Evolutionary conservation across 1,140 invertebrate species (phyloP).

Genomic region (Contarinia nasturtii): DNA sequence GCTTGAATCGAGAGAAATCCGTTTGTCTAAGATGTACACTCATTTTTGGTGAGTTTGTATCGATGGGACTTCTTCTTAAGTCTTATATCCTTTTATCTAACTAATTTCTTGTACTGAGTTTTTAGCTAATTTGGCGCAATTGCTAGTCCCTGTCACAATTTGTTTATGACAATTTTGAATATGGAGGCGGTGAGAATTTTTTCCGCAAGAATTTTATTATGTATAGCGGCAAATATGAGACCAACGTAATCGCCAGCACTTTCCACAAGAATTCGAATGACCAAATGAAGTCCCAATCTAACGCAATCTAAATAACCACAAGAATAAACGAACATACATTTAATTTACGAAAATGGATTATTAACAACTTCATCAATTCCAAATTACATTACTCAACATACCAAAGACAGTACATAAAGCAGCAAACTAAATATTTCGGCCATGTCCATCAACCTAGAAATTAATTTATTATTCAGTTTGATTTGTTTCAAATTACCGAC

Average conservation of each 20-base stretch:
- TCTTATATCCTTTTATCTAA: too few species aligned
- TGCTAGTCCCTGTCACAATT: background rate
- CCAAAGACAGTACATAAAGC: slow-evolving; percentile 71
- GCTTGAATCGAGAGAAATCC: too few species aligned
- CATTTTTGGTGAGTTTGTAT: too few species aligned
- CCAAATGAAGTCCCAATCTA: slow-evolving; percentile 86
- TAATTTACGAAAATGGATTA: background rate
- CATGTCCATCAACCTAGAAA: slow-evolving; percentile 69
- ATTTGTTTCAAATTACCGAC: background rate
- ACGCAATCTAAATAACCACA: slow-evolving; percentile 43
- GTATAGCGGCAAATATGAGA: slow-evolving; percentile 92
- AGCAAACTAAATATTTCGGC: slow-evolving; percentile 80
- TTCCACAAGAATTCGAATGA: slow-evolving; percentile 93
- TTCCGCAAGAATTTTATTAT: slow-evolving; percentile 87
- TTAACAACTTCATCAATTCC: background rate
- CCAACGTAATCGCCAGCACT: slow-evolving; percentile 79
- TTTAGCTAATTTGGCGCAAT: too few species aligned
- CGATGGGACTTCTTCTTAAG: too few species aligned
- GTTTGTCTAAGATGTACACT: too few species aligned
- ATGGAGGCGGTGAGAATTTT: slow-evolving; percentile 67
- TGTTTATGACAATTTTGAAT: slow-evolving; percentile 20
- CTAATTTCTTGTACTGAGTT: too few species aligned
- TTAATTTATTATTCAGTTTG: background rate
- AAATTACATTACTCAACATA: slow-evolving; percentile 36
- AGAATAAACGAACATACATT: background rate